Percentiles rank a stretch among this genome's conserved stretches.
Conservation (phyloP, 2,888 invertebrate species). For the Cephus nigrinus region DNA sequence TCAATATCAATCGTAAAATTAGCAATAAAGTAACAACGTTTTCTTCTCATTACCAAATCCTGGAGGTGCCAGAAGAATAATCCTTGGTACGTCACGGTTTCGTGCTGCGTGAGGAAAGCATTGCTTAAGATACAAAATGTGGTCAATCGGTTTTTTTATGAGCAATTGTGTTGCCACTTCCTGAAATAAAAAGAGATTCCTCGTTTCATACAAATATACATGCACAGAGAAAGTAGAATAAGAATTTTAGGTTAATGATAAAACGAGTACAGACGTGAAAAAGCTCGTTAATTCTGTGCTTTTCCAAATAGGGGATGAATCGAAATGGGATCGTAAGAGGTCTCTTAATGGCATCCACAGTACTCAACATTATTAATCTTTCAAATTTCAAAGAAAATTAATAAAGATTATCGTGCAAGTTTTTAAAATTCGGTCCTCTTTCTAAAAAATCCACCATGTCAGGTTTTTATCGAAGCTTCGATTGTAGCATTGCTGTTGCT, state of each 20-base stretch:
- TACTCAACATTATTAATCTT: slow-evolving; percentile 27
- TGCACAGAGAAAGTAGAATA: background rate
- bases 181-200: slow-evolving; percentile 52
- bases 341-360: slow-evolving; percentile 32
- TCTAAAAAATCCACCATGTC: too few relatives aligned
- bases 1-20: background rate
- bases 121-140: slow-evolving; percentile 73
- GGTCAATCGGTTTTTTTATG: slow-evolving; percentile 73
- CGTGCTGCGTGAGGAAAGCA: slow-evolving; percentile 68
- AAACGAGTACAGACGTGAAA: slow-evolving; percentile 68
- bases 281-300: slow-evolving; percentile 73
- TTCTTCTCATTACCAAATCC: slow-evolving; percentile 42
- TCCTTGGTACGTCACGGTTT: slow-evolving; percentile 68
- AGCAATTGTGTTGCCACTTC: slow-evolving; percentile 73
- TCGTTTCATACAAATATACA: background rate
- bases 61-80: slow-evolving; percentile 71
- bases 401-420: background rate
- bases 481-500: too few relatives aligned
- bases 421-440: background rate
- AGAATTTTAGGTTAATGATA: background rate
- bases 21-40: background rate
- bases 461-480: too few relatives aligned
- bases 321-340: slow-evolving; percentile 53
- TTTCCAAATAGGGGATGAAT: slow-evolving; percentile 75
- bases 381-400: background rate